Conservation (phyloP, 2,113 vertebrate species). For the Synodontis membranacea region DNA sequence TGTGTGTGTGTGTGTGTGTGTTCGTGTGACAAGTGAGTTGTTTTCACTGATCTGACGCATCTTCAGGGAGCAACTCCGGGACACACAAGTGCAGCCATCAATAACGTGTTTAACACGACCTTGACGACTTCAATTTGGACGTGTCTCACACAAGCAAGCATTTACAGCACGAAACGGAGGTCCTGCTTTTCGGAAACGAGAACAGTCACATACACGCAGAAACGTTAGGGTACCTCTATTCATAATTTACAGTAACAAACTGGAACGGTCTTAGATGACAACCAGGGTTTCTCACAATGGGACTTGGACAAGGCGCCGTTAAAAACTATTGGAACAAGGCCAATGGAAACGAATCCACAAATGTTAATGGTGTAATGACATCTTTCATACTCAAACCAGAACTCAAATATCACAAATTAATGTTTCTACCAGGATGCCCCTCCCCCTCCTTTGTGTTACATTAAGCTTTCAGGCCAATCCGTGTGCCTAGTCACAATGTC, state of each 20-base stretch:
- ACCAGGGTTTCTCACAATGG: background rate
- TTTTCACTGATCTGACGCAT: background rate
- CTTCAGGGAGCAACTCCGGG: background rate
- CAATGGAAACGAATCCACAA: background rate
- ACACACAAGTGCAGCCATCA: conserved; percentile 9
- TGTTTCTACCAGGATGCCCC: background rate
- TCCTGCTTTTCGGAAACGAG: background rate
- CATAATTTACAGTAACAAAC: background rate
- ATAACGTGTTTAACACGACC: background rate
- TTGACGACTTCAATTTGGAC: background rate
- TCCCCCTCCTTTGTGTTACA: background rate
- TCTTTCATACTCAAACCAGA: background rate
- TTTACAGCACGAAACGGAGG: background rate
- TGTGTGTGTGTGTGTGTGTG: conserved; percentile 11
- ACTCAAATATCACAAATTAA: background rate
- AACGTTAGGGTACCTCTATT: background rate
- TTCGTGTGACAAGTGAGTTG: background rate
- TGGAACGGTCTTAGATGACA: background rate
- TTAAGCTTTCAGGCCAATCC: background rate
- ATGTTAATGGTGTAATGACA: background rate
- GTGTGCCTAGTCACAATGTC: conserved; percentile 16
- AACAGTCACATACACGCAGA: background rate
- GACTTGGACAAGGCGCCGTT: background rate
- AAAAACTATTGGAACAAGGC: background rate
- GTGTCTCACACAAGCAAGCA: background rate